phyloP scores from a whole-genome alignment of 2,113 vertebrate genomes.

The Python bivittatus region DNA sequence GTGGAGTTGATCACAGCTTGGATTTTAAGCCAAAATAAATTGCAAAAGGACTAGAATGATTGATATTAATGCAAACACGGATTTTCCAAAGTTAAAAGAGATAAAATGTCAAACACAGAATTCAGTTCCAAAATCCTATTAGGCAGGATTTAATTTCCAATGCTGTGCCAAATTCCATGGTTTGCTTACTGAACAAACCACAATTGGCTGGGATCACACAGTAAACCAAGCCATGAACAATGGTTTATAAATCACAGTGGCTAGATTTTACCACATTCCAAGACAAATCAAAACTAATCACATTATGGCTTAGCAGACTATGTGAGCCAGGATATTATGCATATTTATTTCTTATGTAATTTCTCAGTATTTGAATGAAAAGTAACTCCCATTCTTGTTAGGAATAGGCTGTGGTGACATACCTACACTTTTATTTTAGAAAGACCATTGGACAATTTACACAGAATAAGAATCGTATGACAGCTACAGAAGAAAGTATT shows the following conservation, averaged over 20 bases:
- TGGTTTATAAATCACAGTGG: not conserved
- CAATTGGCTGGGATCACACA: not conserved
- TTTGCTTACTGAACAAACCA: not conserved
- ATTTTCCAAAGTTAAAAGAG: conserved; percentile 35
- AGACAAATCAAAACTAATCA: not conserved
- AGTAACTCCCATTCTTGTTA: not conserved
- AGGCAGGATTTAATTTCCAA: not conserved
- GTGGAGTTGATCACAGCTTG: conserved; percentile 39
- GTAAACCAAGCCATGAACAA: not conserved
- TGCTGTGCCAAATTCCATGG: not conserved
- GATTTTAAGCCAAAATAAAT: conserved; percentile 51
- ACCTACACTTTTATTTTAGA: not conserved
- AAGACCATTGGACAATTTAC: not conserved
- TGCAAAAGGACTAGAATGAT: conserved; percentile 37
- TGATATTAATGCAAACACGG: conserved; percentile 23
- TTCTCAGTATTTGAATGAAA: not conserved
- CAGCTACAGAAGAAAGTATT: not conserved
- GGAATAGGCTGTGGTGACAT: not conserved
- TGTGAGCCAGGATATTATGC: not conserved
- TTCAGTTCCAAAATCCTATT: not conserved
- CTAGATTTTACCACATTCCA: not conserved
- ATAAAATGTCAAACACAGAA: conserved; percentile 14
- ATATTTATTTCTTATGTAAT: not conserved
- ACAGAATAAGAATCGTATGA: not conserved
- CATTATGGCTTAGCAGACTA: not conserved